Conservation (phyloP, 23 tunicate species). For the Ascidia mentula region DNA sequence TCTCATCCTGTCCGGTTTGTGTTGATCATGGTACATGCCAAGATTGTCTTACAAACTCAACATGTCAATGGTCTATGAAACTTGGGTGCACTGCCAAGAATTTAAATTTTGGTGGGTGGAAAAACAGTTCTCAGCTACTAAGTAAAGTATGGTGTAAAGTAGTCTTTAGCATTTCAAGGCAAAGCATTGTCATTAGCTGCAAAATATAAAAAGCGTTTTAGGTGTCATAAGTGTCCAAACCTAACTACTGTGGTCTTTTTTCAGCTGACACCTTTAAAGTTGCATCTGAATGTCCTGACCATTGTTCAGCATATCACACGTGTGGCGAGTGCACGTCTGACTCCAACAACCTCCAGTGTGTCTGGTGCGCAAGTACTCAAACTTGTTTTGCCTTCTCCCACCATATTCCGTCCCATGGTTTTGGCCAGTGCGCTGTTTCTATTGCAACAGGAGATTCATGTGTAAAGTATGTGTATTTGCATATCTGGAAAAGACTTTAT, state of each 20-base stretch:
- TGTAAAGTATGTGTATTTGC: conserved; percentile 15
- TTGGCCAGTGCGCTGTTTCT: conserved; percentile 57
- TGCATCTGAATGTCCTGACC: conserved; percentile 33
- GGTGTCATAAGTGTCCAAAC: too few relatives aligned
- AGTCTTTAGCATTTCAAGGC: too few relatives aligned
- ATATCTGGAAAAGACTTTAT: too few relatives aligned
- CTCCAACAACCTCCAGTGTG: conserved; percentile 18
- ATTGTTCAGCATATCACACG: conserved; percentile 20
- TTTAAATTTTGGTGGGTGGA: not conserved
- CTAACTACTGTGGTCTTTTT: not conserved
- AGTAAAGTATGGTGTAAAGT: too few relatives aligned
- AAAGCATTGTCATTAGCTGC: too few relatives aligned
- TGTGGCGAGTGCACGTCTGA: conserved; percentile 46
- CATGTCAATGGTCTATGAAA: conserved; percentile 11
- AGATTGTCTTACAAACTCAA: not conserved
- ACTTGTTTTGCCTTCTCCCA: conserved; percentile 40
- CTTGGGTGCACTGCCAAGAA: not conserved
- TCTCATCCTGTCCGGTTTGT: conserved; percentile 10
- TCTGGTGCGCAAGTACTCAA: conserved; percentile 51
- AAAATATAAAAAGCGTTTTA: too few relatives aligned
- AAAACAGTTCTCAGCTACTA: too few relatives aligned
- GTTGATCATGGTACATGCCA: not conserved
- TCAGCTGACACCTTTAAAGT: not conserved
- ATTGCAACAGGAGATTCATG: conserved; percentile 22
- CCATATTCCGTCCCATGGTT: conserved; percentile 31